phyloP scores from a whole-genome alignment of 2,797 vertebrate genomes.

The Sitta carolinensis region DNA sequence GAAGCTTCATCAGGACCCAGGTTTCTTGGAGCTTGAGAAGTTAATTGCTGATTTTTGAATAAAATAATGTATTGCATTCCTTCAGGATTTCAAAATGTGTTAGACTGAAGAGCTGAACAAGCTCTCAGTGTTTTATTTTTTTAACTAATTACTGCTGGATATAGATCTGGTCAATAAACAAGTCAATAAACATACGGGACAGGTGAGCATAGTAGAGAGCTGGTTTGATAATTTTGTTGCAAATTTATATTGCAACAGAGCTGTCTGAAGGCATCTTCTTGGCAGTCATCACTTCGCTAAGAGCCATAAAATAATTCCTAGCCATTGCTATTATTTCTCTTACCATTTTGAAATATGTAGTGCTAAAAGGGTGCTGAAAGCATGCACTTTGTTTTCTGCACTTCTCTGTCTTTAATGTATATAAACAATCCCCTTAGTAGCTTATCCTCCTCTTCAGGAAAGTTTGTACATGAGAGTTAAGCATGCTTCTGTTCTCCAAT shows the following conservation, averaged over 20 bases:
- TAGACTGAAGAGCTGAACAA: neutral
- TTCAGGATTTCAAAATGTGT: neutral
- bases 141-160: neutral
- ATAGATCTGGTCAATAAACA: neutral
- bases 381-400: neutral
- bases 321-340: neutral
- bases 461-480: neutral
- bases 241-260: neutral
- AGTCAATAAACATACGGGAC: neutral
- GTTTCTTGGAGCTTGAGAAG: neutral
- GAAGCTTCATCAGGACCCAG: neutral
- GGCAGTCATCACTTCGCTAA: neutral
- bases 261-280: neutral
- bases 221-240: neutral
- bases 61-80: neutral
- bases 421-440: neutral
- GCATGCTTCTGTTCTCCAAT: neutral
- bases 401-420: neutral
- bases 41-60: neutral
- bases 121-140: neutral
- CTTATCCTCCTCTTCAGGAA: neutral
- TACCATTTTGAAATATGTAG: neutral
- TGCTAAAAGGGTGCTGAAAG: neutral
- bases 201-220: neutral
- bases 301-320: neutral